Evolutionary conservation across 2,797 vertebrate genomes (phyloP).

Genomic region (Mastacembelus armatus): DNA sequence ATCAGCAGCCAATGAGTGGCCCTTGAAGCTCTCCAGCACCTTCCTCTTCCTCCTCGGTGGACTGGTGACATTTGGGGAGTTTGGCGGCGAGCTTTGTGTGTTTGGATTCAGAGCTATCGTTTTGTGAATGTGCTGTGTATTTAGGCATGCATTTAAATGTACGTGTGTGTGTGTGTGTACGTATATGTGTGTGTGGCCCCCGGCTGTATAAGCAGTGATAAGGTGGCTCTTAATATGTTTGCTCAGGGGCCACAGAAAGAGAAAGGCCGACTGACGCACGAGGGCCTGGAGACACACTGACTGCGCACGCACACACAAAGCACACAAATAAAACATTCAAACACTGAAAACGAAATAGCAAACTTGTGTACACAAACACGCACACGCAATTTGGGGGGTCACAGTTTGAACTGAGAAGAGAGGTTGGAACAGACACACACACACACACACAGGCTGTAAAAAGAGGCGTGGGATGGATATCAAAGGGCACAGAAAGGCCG

Average conservation of each 20-base stretch:
- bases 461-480: conserved; percentile 59
- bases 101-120: conserved; percentile 71
- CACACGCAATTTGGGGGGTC: conserved; percentile 19
- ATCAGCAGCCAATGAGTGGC: conserved; percentile 43
- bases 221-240: conserved; percentile 88
- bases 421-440: conserved; percentile 21
- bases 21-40: not conserved
- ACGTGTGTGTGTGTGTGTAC: conserved; percentile 36
- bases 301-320: conserved; percentile 43
- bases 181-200: conserved; percentile 56
- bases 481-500: conserved; percentile 54
- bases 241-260: conserved; percentile 79
- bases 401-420: conserved; percentile 40
- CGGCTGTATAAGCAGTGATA: conserved; percentile 86
- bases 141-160: conserved; percentile 56
- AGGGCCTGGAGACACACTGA: conserved; percentile 75
- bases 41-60: conserved; percentile 43
- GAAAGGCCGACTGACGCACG: conserved; percentile 86
- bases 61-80: conserved; percentile 78
- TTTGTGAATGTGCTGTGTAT: conserved; percentile 66
- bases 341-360: conserved; percentile 46
- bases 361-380: conserved; percentile 42
- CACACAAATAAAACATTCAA: conserved; percentile 56
- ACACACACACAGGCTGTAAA: conserved; percentile 33
- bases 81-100: conserved; percentile 71